Percentiles rank a stretch among this genome's conserved stretches.
These are phyloP conservation scores for Carollia perspicillata DNA, from an alignment of 2,113 vertebrate genomes.

Conservation along the genomic window DNA sequence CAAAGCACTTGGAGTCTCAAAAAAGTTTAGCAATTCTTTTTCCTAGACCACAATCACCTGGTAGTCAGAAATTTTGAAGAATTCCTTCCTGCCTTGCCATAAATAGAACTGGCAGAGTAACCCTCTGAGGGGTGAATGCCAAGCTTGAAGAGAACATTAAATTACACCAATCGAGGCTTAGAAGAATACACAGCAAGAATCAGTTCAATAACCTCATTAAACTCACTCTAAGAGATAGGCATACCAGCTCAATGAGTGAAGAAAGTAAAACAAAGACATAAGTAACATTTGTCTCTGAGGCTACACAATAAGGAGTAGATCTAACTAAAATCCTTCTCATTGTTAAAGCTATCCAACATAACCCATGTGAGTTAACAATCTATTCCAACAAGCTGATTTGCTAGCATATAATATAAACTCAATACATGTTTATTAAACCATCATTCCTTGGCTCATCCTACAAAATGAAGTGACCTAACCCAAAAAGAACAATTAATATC, in stretches of 20 bases:
- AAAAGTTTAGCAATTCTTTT: not conserved
- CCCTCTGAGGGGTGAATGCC: not conserved
- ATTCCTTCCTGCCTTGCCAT: not conserved
- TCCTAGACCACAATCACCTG: not conserved
- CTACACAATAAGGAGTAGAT: not conserved
- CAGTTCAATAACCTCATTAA: constrained; percentile 23
- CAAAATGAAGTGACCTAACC: not conserved
- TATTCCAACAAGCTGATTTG: not conserved
- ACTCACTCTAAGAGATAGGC: not conserved
- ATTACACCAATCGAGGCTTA: not conserved
- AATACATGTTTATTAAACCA: not conserved
- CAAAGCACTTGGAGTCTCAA: not conserved
- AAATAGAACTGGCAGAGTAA: constrained; percentile 29
- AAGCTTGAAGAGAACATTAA: constrained; percentile 37
- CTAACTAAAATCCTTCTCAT: not conserved
- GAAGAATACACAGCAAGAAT: constrained; percentile 7
- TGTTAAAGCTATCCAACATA: not conserved
- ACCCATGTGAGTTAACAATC: not conserved
- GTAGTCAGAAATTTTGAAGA: constrained; percentile 34
- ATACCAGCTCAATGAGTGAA: not conserved
- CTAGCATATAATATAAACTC: not conserved
- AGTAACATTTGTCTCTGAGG: not conserved
- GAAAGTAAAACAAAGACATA: not conserved
- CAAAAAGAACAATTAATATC: constrained; percentile 21
- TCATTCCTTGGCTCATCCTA: not conserved